These are phyloP conservation scores for Dascillus cervinus DNA, from an alignment of 2,888 invertebrate species.

Conservation along the genomic window DNA sequence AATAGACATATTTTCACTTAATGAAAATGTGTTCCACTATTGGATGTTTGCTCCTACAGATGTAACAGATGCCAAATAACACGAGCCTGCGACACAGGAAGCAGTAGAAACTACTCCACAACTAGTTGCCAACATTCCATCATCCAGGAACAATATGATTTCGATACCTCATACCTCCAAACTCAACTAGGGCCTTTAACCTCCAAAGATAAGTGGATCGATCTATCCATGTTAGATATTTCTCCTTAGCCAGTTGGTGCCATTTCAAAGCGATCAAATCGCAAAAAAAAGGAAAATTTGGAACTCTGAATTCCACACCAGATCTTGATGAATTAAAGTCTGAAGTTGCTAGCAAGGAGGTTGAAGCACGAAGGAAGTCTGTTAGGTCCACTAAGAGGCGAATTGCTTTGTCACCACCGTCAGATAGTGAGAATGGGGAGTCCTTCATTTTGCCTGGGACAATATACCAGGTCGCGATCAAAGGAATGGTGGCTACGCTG, in stretches of 20 bases:
- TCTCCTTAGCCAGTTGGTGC: too few relatives aligned
- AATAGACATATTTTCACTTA: too few relatives aligned
- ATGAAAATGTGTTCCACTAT: background rate
- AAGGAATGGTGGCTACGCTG: background rate
- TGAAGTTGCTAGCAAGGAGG: conserved; percentile 1
- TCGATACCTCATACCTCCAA: too few relatives aligned
- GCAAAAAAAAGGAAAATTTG: conserved; percentile 4
- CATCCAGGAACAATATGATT: too few relatives aligned
- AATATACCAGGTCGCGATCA: background rate
- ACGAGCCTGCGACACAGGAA: background rate
- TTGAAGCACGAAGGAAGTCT: too few relatives aligned
- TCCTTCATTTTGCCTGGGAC: background rate
- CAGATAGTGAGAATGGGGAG: background rate
- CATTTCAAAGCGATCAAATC: too few relatives aligned
- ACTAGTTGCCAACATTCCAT: background rate
- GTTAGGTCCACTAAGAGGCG: too few relatives aligned
- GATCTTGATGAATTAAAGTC: conserved; percentile 1
- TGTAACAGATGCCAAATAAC: background rate
- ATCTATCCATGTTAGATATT: too few relatives aligned
- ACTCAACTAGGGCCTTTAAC: too few relatives aligned
- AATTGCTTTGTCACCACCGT: too few relatives aligned
- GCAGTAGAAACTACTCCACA: background rate
- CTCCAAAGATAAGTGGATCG: too few relatives aligned
- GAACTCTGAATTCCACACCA: conserved; percentile 1
- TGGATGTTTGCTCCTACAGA: conserved; percentile 1